phyloP scores from a whole-genome alignment of 2,113 vertebrate species.

The Ageneiosus marmoratus region DNA sequence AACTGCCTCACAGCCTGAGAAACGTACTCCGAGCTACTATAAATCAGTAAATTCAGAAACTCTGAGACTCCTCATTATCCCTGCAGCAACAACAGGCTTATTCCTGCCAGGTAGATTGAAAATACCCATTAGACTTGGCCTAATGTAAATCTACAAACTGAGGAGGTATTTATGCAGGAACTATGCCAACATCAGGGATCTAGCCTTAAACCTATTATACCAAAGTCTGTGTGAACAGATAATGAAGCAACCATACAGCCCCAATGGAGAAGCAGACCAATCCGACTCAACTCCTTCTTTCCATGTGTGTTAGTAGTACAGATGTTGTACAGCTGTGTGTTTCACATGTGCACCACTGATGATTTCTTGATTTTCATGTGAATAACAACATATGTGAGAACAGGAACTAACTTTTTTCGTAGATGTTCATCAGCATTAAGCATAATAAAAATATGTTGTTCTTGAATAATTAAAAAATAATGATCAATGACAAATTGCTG shows the following conservation, averaged over 20 bases:
- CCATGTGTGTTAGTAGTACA: background rate
- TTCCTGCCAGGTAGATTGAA: background rate
- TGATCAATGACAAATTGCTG: background rate
- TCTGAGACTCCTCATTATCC: background rate
- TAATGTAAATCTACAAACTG: constrained; percentile 57
- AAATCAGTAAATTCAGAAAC: background rate
- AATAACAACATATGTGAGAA: background rate
- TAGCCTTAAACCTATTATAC: constrained; percentile 54
- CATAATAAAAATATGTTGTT: background rate
- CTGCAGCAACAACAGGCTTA: constrained; percentile 1
- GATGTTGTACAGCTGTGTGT: background rate
- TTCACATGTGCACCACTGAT: background rate
- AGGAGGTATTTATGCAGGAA: constrained; percentile 54
- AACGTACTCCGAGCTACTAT: background rate
- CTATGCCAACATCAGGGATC: constrained; percentile 51
- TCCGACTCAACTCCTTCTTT: background rate
- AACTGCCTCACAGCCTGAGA: background rate
- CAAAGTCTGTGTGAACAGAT: constrained; percentile 61
- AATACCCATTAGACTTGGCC: background rate
- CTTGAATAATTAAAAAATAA: background rate
- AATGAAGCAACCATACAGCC: constrained; percentile 69
- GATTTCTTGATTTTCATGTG: background rate
- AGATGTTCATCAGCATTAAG: background rate
- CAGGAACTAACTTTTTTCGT: background rate
- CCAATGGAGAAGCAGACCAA: constrained; percentile 46